These are phyloP conservation scores for Ferdinandea cuprea DNA, from an alignment of 2,888 invertebrate species.

Conservation along the genomic window DNA sequence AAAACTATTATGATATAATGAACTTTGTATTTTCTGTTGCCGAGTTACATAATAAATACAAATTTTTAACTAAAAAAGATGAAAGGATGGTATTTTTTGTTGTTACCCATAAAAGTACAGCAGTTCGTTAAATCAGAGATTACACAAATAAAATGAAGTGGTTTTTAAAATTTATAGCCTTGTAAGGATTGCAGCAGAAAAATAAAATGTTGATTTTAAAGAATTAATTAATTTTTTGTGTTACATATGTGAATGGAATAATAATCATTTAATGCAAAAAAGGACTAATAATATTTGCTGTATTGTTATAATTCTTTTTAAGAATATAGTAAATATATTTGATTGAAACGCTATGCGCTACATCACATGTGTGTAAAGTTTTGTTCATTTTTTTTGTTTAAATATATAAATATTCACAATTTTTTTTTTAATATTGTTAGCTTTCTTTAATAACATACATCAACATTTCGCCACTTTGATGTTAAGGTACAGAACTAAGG, in stretches of 20 bases:
- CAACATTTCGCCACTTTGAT: conserved; percentile 19
- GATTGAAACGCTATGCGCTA: conserved; percentile 66
- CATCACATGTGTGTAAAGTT: conserved; percentile 62
- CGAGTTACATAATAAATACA: not conserved
- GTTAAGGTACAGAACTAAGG: conserved; percentile 43
- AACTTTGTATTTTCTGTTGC: conserved; percentile 2
- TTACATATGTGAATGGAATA: too few species aligned
- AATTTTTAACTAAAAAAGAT: not conserved
- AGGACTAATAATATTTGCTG: conserved; percentile 1
- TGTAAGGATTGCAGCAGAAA: too few species aligned
- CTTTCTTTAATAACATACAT: conserved; percentile 22
- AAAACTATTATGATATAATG: conserved; percentile 17
- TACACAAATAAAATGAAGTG: too few species aligned
- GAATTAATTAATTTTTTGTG: too few species aligned
- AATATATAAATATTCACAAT: conserved; percentile 37
- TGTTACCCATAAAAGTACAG: not conserved
- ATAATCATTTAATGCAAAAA: too few species aligned
- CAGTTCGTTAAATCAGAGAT: too few species aligned
- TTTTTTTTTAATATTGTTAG: not conserved
- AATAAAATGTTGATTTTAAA: too few species aligned
- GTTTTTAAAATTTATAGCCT: too few species aligned
- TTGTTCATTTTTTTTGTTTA: conserved; percentile 29
- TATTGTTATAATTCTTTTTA: conserved; percentile 25
- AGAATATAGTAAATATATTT: conserved; percentile 46
- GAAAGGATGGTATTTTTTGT: not conserved